Percentiles rank a stretch among this genome's conserved stretches.
phyloP scores from a whole-genome alignment of 2,888 invertebrate genomes.

The Melieria picta region DNA sequence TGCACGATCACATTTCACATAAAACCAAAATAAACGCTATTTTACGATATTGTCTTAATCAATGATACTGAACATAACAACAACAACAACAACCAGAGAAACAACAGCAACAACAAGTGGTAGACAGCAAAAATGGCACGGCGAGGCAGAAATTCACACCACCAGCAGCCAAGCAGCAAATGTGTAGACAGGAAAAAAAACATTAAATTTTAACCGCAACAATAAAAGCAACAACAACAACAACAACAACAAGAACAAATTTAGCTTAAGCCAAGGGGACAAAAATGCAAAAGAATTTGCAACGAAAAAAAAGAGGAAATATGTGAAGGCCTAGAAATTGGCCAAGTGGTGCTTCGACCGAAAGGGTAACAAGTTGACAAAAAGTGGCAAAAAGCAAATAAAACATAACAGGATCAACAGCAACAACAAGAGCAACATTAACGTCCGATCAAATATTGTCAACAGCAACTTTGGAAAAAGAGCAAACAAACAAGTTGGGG shows the following conservation, averaged over 20 bases:
- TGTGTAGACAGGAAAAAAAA: background rate
- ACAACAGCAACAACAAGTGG: background rate
- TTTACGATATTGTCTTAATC: slow-evolving; percentile 61
- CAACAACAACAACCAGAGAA: slow-evolving; percentile 16
- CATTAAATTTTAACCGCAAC: slow-evolving; percentile 21
- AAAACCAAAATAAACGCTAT: slow-evolving; percentile 45
- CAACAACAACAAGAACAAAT: background rate
- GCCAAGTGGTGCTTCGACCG: no score
- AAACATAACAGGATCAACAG: no score
- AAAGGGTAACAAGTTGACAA: no score
- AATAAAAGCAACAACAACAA: background rate
- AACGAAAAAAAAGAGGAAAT: no score
- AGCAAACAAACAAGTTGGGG: no score
- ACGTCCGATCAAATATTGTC: no score
- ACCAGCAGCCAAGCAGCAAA: slow-evolving; percentile 8
- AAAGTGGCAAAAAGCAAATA: no score
- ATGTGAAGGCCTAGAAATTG: no score
- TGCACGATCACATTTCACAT: slow-evolving; percentile 38
- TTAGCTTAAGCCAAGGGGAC: background rate
- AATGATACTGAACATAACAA: slow-evolving; percentile 39
- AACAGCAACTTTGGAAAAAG: no score
- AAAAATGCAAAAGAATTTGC: background rate
- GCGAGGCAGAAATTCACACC: slow-evolving; percentile 27
- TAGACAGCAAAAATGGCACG: slow-evolving; percentile 3
- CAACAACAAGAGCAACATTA: no score